Conservation (phyloP, 2,888 invertebrate genomes). For the Caenorhabditis sp. region DNA sequence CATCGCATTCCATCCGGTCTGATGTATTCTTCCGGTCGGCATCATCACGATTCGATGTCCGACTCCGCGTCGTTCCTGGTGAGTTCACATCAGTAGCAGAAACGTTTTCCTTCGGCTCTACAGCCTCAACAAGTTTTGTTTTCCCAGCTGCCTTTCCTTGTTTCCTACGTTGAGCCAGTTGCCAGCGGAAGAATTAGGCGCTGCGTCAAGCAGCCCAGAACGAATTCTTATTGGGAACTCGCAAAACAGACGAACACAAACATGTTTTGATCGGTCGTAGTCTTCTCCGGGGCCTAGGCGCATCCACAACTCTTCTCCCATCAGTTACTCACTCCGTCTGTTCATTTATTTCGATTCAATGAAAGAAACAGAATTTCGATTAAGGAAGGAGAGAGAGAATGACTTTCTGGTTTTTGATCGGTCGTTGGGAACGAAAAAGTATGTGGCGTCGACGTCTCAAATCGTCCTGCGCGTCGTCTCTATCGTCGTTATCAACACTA, state of each 20-base stretch:
- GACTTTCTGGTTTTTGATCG: slow-evolving; percentile 50
- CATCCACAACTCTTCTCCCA: not conserved
- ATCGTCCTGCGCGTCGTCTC: slow-evolving; percentile 3
- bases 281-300: not conserved
- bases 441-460: slow-evolving; percentile 7
- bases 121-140: slow-evolving; percentile 3
- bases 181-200: slow-evolving; percentile 7
- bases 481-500: slow-evolving; percentile 17
- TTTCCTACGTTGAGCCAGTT: not conserved
- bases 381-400: slow-evolving; percentile 1
- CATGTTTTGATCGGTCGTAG: slow-evolving; percentile 16
- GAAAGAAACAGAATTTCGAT: not conserved
- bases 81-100: slow-evolving; percentile 37
- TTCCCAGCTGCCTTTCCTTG: not conserved
- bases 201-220: not conserved
- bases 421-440: slow-evolving; percentile 31
- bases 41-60: slow-evolving; percentile 49
- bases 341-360: not conserved
- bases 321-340: not conserved
- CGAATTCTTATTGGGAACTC: slow-evolving; percentile 24
- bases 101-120: not conserved
- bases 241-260: slow-evolving; percentile 23
- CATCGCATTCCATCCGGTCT: not conserved
- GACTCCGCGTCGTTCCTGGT: slow-evolving; percentile 33
- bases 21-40: slow-evolving; percentile 51